Evolutionary conservation across 1,140 invertebrate genomes (phyloP).

Genomic region (Phymastichus coffea): DNA sequence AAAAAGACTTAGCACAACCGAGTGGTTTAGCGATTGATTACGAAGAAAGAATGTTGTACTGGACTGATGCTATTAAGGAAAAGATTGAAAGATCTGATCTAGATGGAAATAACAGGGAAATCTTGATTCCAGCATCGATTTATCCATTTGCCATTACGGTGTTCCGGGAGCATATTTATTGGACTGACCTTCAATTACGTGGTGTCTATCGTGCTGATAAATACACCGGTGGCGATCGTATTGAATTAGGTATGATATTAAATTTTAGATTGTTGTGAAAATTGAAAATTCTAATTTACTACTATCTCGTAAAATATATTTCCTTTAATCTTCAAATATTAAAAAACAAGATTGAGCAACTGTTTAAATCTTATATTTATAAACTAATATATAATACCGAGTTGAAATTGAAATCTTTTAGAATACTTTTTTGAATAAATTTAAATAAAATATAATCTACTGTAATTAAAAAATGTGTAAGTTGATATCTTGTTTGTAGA

Average conservation of each 20-base stretch:
- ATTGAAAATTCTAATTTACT: no score
- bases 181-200: constrained; percentile 93
- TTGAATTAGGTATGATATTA: constrained; percentile 68
- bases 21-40: constrained; percentile 96
- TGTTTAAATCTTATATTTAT: no score
- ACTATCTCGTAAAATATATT: no score
- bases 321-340: no score
- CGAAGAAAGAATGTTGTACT: constrained; percentile 92
- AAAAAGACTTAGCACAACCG: constrained; percentile 89
- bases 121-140: constrained; percentile 85
- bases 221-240: constrained; percentile 92
- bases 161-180: constrained; percentile 90
- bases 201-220: constrained; percentile 97
- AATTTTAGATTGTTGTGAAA: background rate
- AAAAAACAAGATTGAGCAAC: no score
- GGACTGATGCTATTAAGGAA: constrained; percentile 96
- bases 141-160: constrained; percentile 96
- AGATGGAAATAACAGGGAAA: constrained; percentile 76
- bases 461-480: no score
- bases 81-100: constrained; percentile 94
- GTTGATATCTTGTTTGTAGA: no score
- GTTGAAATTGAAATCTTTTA: no score
- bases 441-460: no score
- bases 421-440: no score
- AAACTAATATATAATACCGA: no score